Conservation (phyloP, 2,113 vertebrate species). For the Ammodytes dubius region DNA sequence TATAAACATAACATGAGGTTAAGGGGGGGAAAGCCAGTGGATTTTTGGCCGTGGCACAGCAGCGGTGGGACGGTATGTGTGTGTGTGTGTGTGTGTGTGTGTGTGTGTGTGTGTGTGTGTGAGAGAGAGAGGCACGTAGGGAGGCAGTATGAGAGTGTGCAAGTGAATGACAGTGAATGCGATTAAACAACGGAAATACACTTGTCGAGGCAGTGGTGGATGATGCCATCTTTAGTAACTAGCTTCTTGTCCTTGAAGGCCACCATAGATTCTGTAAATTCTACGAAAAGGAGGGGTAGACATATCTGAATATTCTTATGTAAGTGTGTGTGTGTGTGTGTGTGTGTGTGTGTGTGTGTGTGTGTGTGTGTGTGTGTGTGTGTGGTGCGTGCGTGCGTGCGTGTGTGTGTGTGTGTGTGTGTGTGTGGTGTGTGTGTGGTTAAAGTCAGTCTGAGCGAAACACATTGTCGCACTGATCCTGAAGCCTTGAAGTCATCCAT, state of each 20-base stretch:
- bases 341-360: too few relatives aligned
- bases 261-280: too few relatives aligned
- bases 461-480: too few relatives aligned
- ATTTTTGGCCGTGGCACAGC: constrained; percentile 31
- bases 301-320: too few relatives aligned
- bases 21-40: constrained; percentile 38
- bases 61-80: constrained; percentile 8
- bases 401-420: not conserved
- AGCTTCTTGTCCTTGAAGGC: too few relatives aligned
- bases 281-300: too few relatives aligned
- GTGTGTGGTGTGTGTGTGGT: constrained; percentile 31
- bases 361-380: too few relatives aligned
- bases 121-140: not conserved
- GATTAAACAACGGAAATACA: not conserved
- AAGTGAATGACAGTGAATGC: constrained; percentile 17
- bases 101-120: not conserved
- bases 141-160: constrained; percentile 15
- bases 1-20: constrained; percentile 58
- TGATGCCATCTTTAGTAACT: too few relatives aligned
- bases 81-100: constrained; percentile 9
- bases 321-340: too few relatives aligned
- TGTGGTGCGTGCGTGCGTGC: too few relatives aligned
- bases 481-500: too few relatives aligned
- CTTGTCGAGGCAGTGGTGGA: not conserved
- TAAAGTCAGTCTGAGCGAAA: too few relatives aligned